A percentile compares a stretch with the other conserved stretches of the same genome.
Evolutionary conservation across 2,888 invertebrate species (phyloP).

Genomic region (Polylopha cassiicola): DNA sequence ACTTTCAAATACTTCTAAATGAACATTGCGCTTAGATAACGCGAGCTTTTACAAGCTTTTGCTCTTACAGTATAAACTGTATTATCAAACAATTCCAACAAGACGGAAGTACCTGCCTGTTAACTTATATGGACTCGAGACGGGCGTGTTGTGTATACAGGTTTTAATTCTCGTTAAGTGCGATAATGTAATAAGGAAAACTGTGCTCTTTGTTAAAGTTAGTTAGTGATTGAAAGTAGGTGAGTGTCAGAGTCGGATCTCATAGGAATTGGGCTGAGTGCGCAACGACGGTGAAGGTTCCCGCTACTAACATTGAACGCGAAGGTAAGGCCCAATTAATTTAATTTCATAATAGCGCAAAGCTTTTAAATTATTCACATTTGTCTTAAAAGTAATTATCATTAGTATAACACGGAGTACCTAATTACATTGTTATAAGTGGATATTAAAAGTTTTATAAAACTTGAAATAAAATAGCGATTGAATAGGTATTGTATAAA

Average conservation of each 20-base stretch:
- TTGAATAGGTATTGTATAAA: too few relatives aligned
- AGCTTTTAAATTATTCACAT: constrained; percentile 33
- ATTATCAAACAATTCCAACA: constrained; percentile 8
- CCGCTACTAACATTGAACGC: constrained; percentile 57
- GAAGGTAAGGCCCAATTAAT: constrained; percentile 63
- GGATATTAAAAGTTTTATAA: constrained; percentile 8
- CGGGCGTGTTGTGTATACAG: constrained; percentile 1
- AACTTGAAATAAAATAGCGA: too few relatives aligned
- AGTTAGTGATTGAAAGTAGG: constrained; percentile 65
- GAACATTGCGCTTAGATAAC: neutral
- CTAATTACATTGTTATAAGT: constrained; percentile 14
- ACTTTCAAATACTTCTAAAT: too few relatives aligned
- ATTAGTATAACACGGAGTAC: constrained; percentile 18
- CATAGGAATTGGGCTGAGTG: constrained; percentile 42
- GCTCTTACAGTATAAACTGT: constrained; percentile 3
- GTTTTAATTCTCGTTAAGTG: constrained; percentile 16
- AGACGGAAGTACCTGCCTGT: constrained; percentile 10
- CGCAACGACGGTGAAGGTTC: constrained; percentile 32
- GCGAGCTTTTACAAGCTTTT: constrained; percentile 7
- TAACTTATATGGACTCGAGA: constrained; percentile 11
- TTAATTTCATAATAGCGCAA: constrained; percentile 47
- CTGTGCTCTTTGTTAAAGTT: constrained; percentile 55
- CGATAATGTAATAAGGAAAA: constrained; percentile 33
- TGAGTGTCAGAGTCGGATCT: constrained; percentile 48
- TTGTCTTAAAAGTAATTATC: constrained; percentile 31